Percentiles rank a stretch among this genome's conserved stretches.
Evolutionary conservation across 2,113 vertebrate species (phyloP).

Genomic region (Irena cyanogastra): DNA sequence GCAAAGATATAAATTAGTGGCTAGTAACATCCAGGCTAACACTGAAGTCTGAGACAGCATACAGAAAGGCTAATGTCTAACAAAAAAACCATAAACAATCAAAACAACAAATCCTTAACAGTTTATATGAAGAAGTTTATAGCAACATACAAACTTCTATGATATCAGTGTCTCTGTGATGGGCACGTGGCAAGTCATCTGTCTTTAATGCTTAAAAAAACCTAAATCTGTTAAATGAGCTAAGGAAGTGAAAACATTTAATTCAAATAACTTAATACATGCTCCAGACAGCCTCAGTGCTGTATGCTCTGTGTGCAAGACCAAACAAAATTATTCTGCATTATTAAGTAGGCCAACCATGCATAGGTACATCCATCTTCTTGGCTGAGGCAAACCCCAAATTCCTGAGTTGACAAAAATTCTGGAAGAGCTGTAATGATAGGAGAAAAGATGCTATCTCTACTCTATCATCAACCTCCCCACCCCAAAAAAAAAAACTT

Average conservation of each 20-base stretch:
- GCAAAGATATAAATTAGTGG: not conserved
- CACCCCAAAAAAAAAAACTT: not conserved
- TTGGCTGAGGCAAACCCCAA: not conserved
- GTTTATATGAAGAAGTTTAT: not conserved
- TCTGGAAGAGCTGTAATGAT: not conserved
- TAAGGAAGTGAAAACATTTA: not conserved
- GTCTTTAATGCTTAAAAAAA: not conserved
- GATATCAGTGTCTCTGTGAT: not conserved
- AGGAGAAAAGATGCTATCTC: not conserved
- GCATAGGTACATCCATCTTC: not conserved
- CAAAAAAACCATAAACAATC: accelerated
- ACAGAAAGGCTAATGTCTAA: not conserved
- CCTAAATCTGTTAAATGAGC: not conserved
- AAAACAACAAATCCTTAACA: not conserved
- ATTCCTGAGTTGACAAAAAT: not conserved
- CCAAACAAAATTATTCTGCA: not conserved
- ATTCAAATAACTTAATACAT: not conserved
- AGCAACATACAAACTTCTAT: not conserved
- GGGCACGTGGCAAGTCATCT: not conserved
- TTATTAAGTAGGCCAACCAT: not conserved
- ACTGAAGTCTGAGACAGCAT: not conserved
- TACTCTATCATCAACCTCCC: not conserved
- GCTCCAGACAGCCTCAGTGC: not conserved
- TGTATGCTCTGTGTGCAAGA: not conserved
- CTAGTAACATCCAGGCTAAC: not conserved